Evolutionary conservation across 2,113 vertebrate species (phyloP).

Genomic region (Melanerpes formicivorus): DNA sequence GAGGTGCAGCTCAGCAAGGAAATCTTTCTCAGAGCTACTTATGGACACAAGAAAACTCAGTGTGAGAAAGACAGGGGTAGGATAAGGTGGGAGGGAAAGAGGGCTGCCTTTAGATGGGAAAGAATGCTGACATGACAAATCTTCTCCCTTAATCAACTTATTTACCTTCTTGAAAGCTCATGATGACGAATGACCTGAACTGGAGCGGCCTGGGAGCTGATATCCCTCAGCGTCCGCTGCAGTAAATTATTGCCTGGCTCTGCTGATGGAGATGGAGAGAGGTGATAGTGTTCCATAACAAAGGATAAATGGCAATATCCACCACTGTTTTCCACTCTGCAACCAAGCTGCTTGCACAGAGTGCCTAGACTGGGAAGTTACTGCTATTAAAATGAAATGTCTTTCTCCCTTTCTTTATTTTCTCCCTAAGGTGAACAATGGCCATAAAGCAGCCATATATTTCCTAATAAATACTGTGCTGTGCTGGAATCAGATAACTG

Average conservation of each 20-base stretch:
- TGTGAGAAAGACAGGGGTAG: not conserved
- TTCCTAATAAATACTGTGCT: slow-evolving; percentile 43
- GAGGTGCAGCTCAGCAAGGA: not conserved
- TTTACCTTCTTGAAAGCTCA: slow-evolving; percentile 65
- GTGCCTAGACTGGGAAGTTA: slow-evolving; percentile 1
- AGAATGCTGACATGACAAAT: slow-evolving; percentile 59
- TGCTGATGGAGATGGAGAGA: slow-evolving; percentile 64
- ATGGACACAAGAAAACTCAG: not conserved
- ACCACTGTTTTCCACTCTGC: slow-evolving; percentile 31
- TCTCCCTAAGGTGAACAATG: slow-evolving; percentile 35
- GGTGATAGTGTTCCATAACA: slow-evolving; percentile 52
- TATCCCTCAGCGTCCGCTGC: slow-evolving; percentile 31
- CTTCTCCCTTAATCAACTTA: slow-evolving; percentile 69
- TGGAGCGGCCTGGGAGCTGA: slow-evolving; percentile 26
- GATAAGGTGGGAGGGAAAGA: not conserved
- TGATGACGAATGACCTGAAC: slow-evolving; percentile 68
- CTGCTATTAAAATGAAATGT: slow-evolving; percentile 39
- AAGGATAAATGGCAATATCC: slow-evolving; percentile 67
- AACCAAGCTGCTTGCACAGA: slow-evolving; percentile 16
- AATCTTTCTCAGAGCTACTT: not conserved
- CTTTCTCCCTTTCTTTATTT: not conserved
- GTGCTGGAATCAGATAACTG: slow-evolving; percentile 21
- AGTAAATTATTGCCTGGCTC: slow-evolving; percentile 67
- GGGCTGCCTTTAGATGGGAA: not conserved
- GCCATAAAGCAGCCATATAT: slow-evolving; percentile 16